phyloP scores from a whole-genome alignment of 2,113 vertebrate genomes.

The Leucopsar rothschildi region DNA sequence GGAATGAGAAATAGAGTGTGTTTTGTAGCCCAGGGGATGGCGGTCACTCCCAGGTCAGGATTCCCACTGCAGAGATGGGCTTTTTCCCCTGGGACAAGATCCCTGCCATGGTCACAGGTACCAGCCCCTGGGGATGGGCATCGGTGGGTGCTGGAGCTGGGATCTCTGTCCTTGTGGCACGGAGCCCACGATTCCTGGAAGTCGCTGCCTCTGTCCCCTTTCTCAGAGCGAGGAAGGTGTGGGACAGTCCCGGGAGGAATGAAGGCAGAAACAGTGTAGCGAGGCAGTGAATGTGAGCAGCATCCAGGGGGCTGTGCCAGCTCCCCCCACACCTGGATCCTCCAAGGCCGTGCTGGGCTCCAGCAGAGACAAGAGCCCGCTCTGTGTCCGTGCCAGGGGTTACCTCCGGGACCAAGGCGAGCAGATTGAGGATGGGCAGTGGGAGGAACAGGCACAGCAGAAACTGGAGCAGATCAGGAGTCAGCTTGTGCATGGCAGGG shows the following conservation, averaged over 20 bases:
- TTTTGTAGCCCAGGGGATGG: not conserved
- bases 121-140: not conserved
- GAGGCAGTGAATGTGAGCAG: fast-evolving
- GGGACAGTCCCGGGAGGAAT: not conserved
- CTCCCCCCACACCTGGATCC: not conserved
- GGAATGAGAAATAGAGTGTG: fast-evolving
- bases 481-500: too few relatives aligned
- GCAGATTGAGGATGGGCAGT: not conserved
- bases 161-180: fast-evolving
- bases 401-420: fast-evolving
- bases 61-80: not conserved
- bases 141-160: not conserved
- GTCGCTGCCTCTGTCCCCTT: not conserved
- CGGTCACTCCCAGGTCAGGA: not conserved
- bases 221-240: not conserved
- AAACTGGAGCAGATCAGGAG: not conserved
- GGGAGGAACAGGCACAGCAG: not conserved
- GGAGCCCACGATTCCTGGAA: not conserved
- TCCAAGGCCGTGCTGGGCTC: not conserved
- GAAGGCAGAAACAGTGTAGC: not conserved
- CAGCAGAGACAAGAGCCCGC: not conserved
- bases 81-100: not conserved
- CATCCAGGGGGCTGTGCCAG: fast-evolving
- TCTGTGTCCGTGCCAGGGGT: not conserved
- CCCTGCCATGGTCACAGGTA: not conserved